Evolutionary conservation across 2,888 invertebrate genomes (phyloP).

Genomic region (Nomada fucata): DNA sequence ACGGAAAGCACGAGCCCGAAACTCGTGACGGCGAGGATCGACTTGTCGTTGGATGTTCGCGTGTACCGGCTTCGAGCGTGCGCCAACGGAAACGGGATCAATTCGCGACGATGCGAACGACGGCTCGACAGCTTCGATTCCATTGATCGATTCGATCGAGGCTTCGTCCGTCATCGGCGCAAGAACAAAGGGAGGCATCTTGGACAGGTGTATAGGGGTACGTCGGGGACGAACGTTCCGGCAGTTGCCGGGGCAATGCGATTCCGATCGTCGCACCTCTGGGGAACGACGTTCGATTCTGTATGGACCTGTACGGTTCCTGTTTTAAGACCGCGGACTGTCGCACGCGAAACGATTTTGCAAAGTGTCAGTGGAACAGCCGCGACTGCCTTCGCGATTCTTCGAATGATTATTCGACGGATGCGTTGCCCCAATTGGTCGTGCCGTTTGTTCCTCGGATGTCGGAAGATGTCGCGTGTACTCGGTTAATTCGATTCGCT

Average conservation of each 20-base stretch:
- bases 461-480: background rate
- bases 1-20: constrained; percentile 17
- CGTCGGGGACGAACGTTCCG: background rate
- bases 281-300: background rate
- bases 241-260: too few relatives aligned
- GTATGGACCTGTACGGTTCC: too few relatives aligned
- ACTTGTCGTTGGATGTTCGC: constrained; percentile 14
- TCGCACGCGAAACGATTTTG: too few relatives aligned
- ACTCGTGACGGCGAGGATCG: background rate
- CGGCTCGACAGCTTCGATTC: constrained; percentile 33
- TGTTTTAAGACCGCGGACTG: too few relatives aligned
- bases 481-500: background rate
- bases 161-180: background rate
- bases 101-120: constrained; percentile 35
- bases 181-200: constrained; percentile 20
- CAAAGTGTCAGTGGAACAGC: too few relatives aligned
- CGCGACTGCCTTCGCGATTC: background rate
- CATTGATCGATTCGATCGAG: constrained; percentile 24
- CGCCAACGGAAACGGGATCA: constrained; percentile 29
- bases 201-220: background rate
- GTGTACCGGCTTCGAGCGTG: background rate
- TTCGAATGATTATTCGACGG: background rate
- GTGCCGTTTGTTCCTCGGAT: background rate
- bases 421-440: background rate
- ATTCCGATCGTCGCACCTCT: background rate